These are phyloP conservation scores for Lysiphlebus fabarum DNA, from an alignment of 1,140 invertebrate genomes.

Conservation along the genomic window DNA sequence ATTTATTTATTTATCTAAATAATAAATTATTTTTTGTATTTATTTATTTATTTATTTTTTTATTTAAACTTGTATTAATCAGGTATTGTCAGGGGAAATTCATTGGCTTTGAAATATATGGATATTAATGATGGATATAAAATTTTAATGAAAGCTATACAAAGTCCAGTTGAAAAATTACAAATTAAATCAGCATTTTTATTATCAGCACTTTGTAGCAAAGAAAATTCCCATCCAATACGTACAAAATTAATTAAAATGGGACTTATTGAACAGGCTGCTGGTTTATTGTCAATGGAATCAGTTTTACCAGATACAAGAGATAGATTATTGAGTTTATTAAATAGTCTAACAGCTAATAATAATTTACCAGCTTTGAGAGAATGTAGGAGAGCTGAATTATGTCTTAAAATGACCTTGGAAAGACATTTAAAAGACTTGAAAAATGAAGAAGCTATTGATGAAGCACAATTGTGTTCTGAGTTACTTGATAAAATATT, in stretches of 20 bases:
- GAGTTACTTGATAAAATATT: constrained; percentile 45
- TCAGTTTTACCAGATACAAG: constrained; percentile 51
- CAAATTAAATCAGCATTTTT: constrained; percentile 71
- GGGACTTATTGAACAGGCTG: constrained; percentile 60
- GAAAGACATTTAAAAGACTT: constrained; percentile 45
- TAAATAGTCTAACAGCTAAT: constrained; percentile 52
- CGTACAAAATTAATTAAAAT: constrained; percentile 55
- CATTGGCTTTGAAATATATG: constrained; percentile 60
- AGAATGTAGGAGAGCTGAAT: constrained; percentile 55
- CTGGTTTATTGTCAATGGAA: constrained; percentile 50
- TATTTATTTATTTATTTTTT: neutral
- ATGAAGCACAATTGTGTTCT: constrained; percentile 42
- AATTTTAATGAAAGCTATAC: constrained; percentile 61
- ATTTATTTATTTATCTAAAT: constrained; percentile 4
- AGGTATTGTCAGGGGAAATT: constrained; percentile 64
- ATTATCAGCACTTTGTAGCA: constrained; percentile 59
- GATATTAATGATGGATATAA: constrained; percentile 63
- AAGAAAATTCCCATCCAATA: constrained; percentile 60
- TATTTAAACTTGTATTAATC: constrained; percentile 8
- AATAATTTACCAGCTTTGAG: constrained; percentile 51
- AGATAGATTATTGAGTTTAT: constrained; percentile 59
- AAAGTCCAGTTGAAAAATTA: constrained; percentile 60
- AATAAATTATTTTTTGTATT: neutral
- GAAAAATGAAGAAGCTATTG: constrained; percentile 38
- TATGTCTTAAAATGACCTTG: constrained; percentile 50